Evolutionary conservation across 2,888 invertebrate genomes (phyloP).

Genomic region (Coleophora deauratella): DNA sequence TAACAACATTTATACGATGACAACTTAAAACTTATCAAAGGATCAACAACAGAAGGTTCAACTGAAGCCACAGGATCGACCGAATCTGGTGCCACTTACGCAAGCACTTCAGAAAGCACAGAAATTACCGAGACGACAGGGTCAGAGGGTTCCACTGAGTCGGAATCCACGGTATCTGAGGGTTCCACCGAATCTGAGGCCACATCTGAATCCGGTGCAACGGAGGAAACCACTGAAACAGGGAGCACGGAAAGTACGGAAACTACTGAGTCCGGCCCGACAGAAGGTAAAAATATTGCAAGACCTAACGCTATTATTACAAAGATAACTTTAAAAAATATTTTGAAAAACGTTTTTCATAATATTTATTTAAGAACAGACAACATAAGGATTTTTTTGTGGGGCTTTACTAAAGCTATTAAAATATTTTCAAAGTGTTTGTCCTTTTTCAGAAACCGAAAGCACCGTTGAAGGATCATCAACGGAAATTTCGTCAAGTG

Average conservation of each 20-base stretch:
- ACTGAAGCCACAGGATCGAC: slow-evolving; percentile 6
- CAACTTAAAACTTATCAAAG: background rate
- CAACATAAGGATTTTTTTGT: no score
- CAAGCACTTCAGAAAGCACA: slow-evolving; percentile 14
- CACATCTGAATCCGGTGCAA: slow-evolving; percentile 13
- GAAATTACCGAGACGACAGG: slow-evolving; percentile 5
- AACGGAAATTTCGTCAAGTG: slow-evolving; percentile 16
- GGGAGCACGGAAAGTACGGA: slow-evolving; percentile 11
- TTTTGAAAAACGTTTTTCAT: no score
- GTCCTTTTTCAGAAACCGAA: slow-evolving; percentile 19
- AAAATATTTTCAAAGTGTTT: no score
- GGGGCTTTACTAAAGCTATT: no score
- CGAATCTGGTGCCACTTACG: slow-evolving; percentile 12
- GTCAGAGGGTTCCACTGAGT: background rate
- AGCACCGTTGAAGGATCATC: slow-evolving; percentile 16
- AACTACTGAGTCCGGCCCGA: slow-evolving; percentile 14
- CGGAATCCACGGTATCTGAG: slow-evolving; percentile 8
- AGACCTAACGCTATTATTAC: no score
- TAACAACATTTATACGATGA: no score
- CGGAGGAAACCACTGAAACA: slow-evolving; percentile 11
- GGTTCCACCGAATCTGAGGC: slow-evolving; percentile 13
- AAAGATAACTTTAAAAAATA: no score
- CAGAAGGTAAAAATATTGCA: background rate
- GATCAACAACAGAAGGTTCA: slow-evolving; percentile 1
- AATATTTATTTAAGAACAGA: no score